Conservation (phyloP, 2,113 vertebrate genomes). For the Thomomys bottae region DNA sequence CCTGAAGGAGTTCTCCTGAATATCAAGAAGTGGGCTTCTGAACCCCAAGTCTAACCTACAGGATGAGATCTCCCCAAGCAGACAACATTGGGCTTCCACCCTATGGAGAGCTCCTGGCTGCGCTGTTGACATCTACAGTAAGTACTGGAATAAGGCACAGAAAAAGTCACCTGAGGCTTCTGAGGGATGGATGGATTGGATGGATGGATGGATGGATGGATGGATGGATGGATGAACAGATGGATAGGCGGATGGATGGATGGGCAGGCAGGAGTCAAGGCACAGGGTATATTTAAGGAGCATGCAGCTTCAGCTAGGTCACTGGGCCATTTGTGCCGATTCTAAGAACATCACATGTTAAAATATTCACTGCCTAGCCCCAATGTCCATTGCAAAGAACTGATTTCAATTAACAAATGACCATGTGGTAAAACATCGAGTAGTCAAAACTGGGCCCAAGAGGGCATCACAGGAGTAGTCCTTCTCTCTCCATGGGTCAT, state of each 20-base stretch:
- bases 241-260: too few species aligned
- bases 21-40: rapidly evolving
- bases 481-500: background rate
- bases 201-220: too few species aligned
- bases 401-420: background rate
- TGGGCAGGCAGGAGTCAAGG: background rate
- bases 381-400: background rate
- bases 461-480: background rate
- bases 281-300: too few species aligned
- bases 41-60: background rate
- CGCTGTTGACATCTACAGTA: rapidly evolving
- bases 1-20: background rate
- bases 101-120: rapidly evolving
- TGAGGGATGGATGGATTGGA: background rate
- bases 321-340: background rate
- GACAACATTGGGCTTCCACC: background rate
- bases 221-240: too few species aligned
- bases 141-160: background rate
- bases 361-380: background rate
- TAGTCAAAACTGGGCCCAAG: background rate
- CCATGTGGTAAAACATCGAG: background rate
- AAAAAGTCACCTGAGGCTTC: background rate
- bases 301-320: too few species aligned
- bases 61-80: background rate
- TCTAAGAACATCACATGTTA: background rate